These are phyloP conservation scores for Nephila pilipes DNA, from an alignment of 1,140 invertebrate species.

Conservation along the genomic window DNA sequence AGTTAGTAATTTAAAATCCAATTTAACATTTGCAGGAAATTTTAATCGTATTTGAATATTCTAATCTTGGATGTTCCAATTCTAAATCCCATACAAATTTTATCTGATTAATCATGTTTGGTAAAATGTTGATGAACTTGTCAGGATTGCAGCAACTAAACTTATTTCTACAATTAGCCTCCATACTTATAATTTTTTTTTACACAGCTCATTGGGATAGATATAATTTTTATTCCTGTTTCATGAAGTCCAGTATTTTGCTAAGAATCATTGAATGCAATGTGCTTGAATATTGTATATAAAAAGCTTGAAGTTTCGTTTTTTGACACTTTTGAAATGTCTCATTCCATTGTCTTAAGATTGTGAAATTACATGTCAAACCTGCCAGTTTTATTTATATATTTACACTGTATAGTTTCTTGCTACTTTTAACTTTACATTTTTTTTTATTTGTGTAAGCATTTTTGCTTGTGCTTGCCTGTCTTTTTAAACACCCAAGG, in stretches of 20 bases:
- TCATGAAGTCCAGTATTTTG: conserved; percentile 54
- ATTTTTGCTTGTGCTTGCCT: conserved; percentile 57
- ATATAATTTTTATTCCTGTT: conserved; percentile 42
- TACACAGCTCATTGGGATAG: conserved; percentile 15
- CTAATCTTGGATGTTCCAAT: neutral
- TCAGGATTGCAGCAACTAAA: conserved; percentile 64
- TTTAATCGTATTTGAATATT: neutral
- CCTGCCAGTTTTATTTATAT: conserved; percentile 45
- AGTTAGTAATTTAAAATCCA: neutral
- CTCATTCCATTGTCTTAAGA: conserved; percentile 48
- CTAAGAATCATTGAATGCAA: conserved; percentile 59
- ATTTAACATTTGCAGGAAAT: neutral
- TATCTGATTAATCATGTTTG: neutral
- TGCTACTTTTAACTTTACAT: conserved; percentile 58
- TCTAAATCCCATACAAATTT: neutral
- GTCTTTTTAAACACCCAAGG: conserved; percentile 38
- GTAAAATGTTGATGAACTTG: neutral
- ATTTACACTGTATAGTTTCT: conserved; percentile 62
- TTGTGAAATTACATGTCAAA: conserved; percentile 49
- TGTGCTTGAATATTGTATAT: conserved; percentile 56
- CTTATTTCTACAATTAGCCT: conserved; percentile 54
- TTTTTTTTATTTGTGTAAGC: conserved; percentile 57
- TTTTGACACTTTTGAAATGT: conserved; percentile 35
- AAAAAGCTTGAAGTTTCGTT: conserved; percentile 21
- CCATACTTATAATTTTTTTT: conserved; percentile 43